phyloP scores from a whole-genome alignment of 2,888 invertebrate species.

The Drosophila neoperkinsi region DNA sequence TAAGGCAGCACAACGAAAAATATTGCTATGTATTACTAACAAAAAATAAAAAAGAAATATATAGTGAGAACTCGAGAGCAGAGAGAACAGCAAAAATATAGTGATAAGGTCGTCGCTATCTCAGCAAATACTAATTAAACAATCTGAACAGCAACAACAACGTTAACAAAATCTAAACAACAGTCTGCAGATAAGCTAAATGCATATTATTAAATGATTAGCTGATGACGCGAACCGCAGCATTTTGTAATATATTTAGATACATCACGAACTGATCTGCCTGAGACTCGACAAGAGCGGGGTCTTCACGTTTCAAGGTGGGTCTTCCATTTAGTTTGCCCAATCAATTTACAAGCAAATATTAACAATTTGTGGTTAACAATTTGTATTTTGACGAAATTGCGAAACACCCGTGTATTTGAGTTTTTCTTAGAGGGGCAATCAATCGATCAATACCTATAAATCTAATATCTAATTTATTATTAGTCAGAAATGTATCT shows the following conservation, averaged over 20 bases:
- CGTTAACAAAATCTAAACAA: slow-evolving; percentile 34
- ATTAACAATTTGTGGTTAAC: slow-evolving; percentile 19
- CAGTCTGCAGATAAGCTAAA: slow-evolving; percentile 67
- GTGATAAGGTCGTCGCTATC: slow-evolving; percentile 62
- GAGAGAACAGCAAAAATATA: slow-evolving; percentile 17
- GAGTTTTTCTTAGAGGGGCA: not conserved
- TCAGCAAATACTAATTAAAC: slow-evolving; percentile 66
- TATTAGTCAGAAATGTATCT: not conserved
- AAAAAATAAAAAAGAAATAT: slow-evolving; percentile 30
- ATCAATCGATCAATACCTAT: slow-evolving; percentile 12
- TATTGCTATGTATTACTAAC: slow-evolving; percentile 58
- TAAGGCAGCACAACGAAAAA: slow-evolving; percentile 45
- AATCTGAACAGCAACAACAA: slow-evolving; percentile 41
- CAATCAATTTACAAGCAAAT: slow-evolving; percentile 52
- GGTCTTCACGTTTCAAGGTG: slow-evolving; percentile 24
- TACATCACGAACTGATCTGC: not conserved
- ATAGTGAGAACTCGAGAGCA: slow-evolving; percentile 34
- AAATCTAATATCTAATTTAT: slow-evolving; percentile 6
- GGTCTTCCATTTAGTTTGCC: slow-evolving; percentile 23
- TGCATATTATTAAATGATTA: slow-evolving; percentile 68
- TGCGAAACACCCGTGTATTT: not conserved
- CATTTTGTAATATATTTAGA: slow-evolving; percentile 25
- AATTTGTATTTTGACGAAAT: slow-evolving; percentile 1
- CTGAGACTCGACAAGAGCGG: not conserved
- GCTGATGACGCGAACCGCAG: slow-evolving; percentile 27